A percentile compares a stretch with the other conserved stretches of the same genome.
These are phyloP conservation scores for Halichoerus grypus DNA, from an alignment of 2,113 vertebrate species.

Conservation along the genomic window DNA sequence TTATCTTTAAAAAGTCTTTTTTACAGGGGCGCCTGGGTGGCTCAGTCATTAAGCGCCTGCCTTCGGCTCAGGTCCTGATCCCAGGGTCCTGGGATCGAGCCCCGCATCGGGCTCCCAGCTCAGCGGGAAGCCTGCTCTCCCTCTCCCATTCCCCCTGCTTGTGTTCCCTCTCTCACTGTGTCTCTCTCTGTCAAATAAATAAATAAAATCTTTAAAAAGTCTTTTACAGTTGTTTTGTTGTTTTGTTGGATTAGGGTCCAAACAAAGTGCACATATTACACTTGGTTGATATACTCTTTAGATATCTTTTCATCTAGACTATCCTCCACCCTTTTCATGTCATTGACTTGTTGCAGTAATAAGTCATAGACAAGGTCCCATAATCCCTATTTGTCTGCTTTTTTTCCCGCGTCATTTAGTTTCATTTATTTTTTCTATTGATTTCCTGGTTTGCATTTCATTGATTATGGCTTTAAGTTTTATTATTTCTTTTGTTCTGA, in stretches of 20 bases:
- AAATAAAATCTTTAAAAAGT: background rate
- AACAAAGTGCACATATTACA: background rate
- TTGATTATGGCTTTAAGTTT: background rate
- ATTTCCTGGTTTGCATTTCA: background rate
- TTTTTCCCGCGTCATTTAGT: background rate
- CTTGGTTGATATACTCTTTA: background rate
- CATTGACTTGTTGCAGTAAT: background rate
- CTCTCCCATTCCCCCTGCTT: no score
- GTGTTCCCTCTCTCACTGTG: no score
- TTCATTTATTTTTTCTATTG: background rate
- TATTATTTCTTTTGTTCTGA: background rate
- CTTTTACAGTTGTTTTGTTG: background rate
- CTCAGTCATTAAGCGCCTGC: no score
- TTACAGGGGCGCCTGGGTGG: no score
- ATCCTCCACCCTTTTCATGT: background rate
- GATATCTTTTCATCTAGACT: background rate
- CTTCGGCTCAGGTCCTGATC: no score
- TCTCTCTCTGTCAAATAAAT: no score
- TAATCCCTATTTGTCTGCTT: background rate
- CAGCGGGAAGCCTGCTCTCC: no score
- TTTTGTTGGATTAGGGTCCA: background rate
- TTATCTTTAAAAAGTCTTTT: background rate
- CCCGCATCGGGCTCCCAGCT: no score
- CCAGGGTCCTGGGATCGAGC: no score
- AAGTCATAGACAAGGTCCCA: background rate